Evolutionary conservation across 35 echinoderm and acorn worm genomes (phyloP), one percentile per base, ranked within the genome.

Genomic region (Apostichopus californicus): DNA sequence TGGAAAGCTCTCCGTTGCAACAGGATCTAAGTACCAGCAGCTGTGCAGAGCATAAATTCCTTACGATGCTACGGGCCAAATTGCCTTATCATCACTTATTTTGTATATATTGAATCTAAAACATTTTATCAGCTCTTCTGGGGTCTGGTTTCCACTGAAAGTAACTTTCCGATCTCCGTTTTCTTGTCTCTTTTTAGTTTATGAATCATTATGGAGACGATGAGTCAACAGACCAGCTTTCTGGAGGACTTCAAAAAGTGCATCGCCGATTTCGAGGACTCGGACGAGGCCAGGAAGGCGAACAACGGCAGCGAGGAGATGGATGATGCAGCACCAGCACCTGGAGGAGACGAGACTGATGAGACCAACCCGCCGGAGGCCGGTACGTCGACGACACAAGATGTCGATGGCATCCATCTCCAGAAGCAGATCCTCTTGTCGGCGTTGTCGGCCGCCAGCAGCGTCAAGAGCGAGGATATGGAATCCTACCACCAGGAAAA

Each of bases 241-340:
- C 79, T 98, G 56, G 96, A 98, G 15, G 96, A 98, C 78, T 98
- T 98, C 73, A 93, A 89, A 73, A 98, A 98, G 71, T 98, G 96
- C 91, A 98, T 98, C 56, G 96, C 88, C 13, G 94, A 94, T 56
- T 98, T 95, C 55, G 96, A 98, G 26, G 86, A 88, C 12, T 78
- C 71, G 25, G 88, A 95, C 5, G 92, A 87, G 8, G 18, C 23
- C 20, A 9, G 78, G 53, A 88, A 68, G 24, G 90, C 77, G 17
- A 81, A 56, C 2, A 86, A 78, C 65, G 80, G 78, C 13, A 79
- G 24, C 12, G 56, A 90, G 58, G 65, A 96, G 28, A 81, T 26
- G 28, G 72, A 92, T 3, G 72, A 92, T 3, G 86, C 22, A 60
- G 64, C 61, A 12, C 53, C 64, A 14, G 89, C 91, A 22, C 15